Evolutionary conservation across 2,797 vertebrate species (phyloP).

Genomic region (Syndactyla subalaris): DNA sequence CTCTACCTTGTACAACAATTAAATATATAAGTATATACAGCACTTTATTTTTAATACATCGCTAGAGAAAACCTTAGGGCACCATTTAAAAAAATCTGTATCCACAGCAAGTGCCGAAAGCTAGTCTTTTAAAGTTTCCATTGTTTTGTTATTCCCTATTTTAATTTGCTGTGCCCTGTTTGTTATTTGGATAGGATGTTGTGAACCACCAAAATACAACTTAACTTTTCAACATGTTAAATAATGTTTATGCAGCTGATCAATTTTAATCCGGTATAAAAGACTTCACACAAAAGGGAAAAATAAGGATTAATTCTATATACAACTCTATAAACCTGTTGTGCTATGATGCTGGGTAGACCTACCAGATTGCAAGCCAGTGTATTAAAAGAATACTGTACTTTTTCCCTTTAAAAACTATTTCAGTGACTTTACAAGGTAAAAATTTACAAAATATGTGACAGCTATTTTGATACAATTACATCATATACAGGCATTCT

Average conservation of each 20-base stretch:
- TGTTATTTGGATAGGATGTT: slow-evolving; percentile 73
- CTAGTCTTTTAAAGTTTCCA: slow-evolving; percentile 38
- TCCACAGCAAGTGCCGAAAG: slow-evolving; percentile 62
- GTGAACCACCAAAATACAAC: slow-evolving; percentile 88
- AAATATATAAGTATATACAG: slow-evolving; percentile 85
- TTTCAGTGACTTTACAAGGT: slow-evolving; percentile 98
- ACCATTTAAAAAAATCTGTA: slow-evolving; percentile 77
- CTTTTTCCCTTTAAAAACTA: slow-evolving; percentile 88
- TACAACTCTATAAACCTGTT: slow-evolving; percentile 84
- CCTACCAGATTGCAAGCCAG: slow-evolving; percentile 95
- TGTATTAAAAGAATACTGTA: slow-evolving; percentile 95
- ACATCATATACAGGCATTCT: slow-evolving; percentile 95
- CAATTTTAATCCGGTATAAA: slow-evolving; percentile 79
- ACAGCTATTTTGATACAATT: slow-evolving; percentile 92
- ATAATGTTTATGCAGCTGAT: slow-evolving; percentile 81
- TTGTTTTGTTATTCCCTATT: slow-evolving; percentile 46
- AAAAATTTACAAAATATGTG: slow-evolving; percentile 96
- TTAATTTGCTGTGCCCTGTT: slow-evolving; percentile 58
- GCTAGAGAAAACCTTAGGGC: slow-evolving; percentile 81
- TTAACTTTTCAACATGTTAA: slow-evolving; percentile 81
- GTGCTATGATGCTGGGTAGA: slow-evolving; percentile 79
- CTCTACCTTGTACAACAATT: slow-evolving; percentile 79
- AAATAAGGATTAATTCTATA: slow-evolving; percentile 80
- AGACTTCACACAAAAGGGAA: slow-evolving; percentile 76
- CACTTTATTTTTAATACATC: slow-evolving; percentile 79